Conservation (phyloP, 2,113 vertebrate species). For the Ailuropoda melanoleuca region DNA sequence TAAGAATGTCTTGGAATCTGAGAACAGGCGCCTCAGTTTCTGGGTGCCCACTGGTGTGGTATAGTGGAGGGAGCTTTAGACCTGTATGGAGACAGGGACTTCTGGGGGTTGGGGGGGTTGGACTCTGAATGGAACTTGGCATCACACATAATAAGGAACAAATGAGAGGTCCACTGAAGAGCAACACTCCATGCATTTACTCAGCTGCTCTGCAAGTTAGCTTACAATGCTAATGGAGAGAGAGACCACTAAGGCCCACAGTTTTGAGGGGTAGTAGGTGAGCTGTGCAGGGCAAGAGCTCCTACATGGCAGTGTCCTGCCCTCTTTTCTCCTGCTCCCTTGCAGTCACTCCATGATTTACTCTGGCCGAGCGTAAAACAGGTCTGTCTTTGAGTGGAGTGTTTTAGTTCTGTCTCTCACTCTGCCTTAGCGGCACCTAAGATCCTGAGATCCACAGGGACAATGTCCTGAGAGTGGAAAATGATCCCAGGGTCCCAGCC, state of each 20-base stretch:
- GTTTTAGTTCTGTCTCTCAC: background rate
- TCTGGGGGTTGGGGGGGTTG: background rate
- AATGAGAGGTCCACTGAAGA: background rate
- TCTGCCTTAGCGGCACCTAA: background rate
- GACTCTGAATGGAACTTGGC: background rate
- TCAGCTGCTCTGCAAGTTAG: background rate
- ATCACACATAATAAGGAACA: background rate
- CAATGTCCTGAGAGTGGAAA: too few species aligned
- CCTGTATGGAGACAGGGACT: background rate
- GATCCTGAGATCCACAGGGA: too few species aligned
- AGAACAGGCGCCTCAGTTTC: background rate
- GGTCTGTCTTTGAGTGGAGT: background rate
- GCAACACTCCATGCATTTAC: background rate
- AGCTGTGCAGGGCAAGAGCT: background rate
- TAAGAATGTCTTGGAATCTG: background rate
- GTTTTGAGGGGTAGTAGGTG: background rate
- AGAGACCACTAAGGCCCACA: background rate
- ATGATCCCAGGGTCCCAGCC: background rate
- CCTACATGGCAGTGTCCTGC: fast-evolving
- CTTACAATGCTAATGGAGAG: background rate
- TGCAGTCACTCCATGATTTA: background rate
- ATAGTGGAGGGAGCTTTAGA: background rate
- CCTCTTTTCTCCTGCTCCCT: background rate
- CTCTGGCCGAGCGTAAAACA: background rate
- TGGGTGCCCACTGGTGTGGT: background rate